These are phyloP conservation scores for Rhombomys opimus DNA, from an alignment of 2,113 vertebrate species.

Conservation along the genomic window DNA sequence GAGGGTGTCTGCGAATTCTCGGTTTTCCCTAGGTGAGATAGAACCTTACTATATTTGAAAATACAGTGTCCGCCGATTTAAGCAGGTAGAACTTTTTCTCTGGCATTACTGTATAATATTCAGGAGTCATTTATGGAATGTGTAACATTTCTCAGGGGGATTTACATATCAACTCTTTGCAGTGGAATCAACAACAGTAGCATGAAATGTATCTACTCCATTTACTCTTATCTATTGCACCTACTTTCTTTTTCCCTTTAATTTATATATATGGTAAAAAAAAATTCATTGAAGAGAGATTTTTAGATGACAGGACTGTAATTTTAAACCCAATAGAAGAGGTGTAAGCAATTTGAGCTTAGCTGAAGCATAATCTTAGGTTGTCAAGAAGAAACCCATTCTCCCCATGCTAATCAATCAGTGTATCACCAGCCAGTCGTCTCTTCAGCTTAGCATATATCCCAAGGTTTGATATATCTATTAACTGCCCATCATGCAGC, in stretches of 20 bases:
- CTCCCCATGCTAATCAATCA: conserved; percentile 99
- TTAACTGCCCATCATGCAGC: conserved; percentile 96
- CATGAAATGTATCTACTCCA: conserved; percentile 89
- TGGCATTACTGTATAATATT: conserved; percentile 77
- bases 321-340: conserved; percentile 97
- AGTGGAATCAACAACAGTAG: conserved; percentile 84
- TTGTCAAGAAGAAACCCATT: conserved; percentile 98
- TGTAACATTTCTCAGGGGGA: conserved; percentile 83
- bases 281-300: conserved; percentile 96
- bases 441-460: conserved; percentile 97
- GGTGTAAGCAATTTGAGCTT: conserved; percentile 97
- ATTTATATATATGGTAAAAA: conserved; percentile 99
- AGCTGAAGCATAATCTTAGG: conserved; percentile 97
- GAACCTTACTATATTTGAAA: conserved; percentile 60
- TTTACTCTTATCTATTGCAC: conserved; percentile 88
- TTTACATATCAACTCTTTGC: conserved; percentile 89
- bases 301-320: conserved; percentile 99
- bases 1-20: conserved; percentile 46
- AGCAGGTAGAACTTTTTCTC: conserved; percentile 70
- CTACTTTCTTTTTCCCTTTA: conserved; percentile 92
- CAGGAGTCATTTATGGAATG: conserved; percentile 79
- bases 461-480: conserved; percentile 98
- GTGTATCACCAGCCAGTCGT: conserved; percentile 94
- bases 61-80: conserved; percentile 62
- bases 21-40: conserved; percentile 71